A percentile compares a stretch with the other conserved stretches of the same genome.
phyloP scores from a whole-genome alignment of 2,113 vertebrate species.

The Orcinus orca region DNA sequence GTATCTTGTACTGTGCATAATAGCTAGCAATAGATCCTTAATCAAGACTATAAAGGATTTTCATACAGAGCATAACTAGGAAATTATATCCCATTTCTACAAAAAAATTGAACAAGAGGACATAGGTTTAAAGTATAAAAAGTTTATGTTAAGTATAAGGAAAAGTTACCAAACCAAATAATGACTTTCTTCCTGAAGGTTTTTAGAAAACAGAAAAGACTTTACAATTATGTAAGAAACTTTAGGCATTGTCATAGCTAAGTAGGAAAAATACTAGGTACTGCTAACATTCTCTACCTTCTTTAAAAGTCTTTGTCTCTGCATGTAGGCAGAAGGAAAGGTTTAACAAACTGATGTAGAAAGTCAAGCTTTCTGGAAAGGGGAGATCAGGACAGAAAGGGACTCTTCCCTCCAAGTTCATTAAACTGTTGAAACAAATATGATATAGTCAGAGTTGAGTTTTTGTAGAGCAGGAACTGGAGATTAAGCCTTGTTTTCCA shows the following conservation, averaged over 20 bases:
- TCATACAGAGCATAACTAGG: neutral
- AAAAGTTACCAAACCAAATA: neutral
- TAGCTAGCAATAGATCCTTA: neutral
- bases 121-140: neutral
- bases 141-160: neutral
- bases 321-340: neutral
- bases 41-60: neutral
- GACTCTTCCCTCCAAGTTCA: neutral
- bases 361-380: neutral
- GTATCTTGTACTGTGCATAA: neutral
- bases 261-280: neutral
- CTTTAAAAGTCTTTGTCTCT: neutral
- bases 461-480: neutral
- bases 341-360: neutral
- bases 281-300: neutral
- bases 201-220: neutral
- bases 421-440: neutral
- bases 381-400: neutral
- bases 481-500: slow-evolving; percentile 6
- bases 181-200: neutral
- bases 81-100: neutral
- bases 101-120: neutral
- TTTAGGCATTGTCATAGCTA: neutral
- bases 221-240: neutral
- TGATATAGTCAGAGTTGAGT: neutral